These are phyloP conservation scores for Ladona fulva DNA, from an alignment of 1,140 invertebrate species.

Conservation along the genomic window DNA sequence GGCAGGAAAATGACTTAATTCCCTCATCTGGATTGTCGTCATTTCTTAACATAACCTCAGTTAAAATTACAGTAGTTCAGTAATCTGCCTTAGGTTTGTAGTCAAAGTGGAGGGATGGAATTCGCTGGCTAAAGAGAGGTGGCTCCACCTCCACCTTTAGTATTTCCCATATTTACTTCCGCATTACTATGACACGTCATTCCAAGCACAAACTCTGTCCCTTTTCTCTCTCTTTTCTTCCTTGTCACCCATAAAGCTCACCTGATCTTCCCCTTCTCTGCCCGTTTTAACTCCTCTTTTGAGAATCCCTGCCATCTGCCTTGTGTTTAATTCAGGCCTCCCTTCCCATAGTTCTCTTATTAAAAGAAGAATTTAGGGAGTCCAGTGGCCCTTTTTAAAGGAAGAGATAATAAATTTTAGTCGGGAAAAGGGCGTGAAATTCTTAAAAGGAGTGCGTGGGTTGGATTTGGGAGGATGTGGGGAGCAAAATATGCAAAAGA, in stretches of 20 bases:
- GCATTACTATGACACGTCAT: not conserved
- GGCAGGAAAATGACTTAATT: no score
- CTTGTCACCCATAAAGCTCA: not conserved
- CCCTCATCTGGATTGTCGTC: no score
- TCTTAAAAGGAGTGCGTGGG: not conserved
- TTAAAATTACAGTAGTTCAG: no score
- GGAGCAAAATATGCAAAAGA: not conserved
- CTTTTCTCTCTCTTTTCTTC: not conserved
- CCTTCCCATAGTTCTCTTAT: not conserved
- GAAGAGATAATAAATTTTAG: not conserved
- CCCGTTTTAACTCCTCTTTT: not conserved
- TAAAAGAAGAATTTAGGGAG: slow-evolving; percentile 7
- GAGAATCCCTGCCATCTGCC: not conserved
- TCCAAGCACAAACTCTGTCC: not conserved
- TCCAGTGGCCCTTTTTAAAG: not conserved
- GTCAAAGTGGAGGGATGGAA: no score
- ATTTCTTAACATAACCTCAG: no score
- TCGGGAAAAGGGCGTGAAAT: not conserved
- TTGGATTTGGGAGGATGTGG: not conserved
- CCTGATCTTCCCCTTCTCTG: not conserved
- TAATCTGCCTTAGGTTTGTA: no score
- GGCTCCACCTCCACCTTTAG: no score
- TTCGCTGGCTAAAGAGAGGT: no score
- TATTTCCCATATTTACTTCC: no score
- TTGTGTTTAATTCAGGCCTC: not conserved